phyloP scores from a whole-genome alignment of 2,797 vertebrate genomes.

The Anniella stebbinsi region DNA sequence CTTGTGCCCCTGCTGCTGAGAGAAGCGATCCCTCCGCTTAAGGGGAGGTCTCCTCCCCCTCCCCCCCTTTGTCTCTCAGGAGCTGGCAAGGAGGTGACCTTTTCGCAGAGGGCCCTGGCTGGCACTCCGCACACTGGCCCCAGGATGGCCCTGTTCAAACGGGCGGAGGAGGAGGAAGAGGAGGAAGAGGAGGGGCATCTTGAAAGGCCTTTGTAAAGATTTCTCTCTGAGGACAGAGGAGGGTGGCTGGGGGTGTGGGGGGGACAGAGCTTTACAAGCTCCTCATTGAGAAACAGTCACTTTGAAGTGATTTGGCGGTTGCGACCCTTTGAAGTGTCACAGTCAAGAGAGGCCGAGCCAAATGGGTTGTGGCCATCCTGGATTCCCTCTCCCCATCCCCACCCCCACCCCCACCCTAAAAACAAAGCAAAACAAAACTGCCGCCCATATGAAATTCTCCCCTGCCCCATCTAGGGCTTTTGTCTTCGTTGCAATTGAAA shows the following conservation, averaged over 20 bases:
- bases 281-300: slow-evolving; percentile 6
- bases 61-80: slow-evolving; percentile 13
- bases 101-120: neutral
- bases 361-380: neutral
- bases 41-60: neutral
- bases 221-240: neutral
- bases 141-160: neutral
- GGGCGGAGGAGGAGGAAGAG: neutral
- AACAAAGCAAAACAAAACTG: neutral
- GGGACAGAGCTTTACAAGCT: neutral
- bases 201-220: slow-evolving; percentile 14
- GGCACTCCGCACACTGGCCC: neutral
- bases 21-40: neutral
- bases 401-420: too few species aligned
- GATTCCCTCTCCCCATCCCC: neutral
- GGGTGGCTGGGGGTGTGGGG: neutral
- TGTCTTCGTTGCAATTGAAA: neutral
- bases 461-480: too few species aligned
- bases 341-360: neutral
- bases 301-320: neutral
- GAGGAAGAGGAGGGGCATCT: neutral
- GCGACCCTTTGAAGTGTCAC: neutral
- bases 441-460: neutral
- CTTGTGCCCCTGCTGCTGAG: neutral
- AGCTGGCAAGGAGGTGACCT: neutral